phyloP scores from a whole-genome alignment of 2,888 invertebrate genomes.

The Ypsolopha scabrella region DNA sequence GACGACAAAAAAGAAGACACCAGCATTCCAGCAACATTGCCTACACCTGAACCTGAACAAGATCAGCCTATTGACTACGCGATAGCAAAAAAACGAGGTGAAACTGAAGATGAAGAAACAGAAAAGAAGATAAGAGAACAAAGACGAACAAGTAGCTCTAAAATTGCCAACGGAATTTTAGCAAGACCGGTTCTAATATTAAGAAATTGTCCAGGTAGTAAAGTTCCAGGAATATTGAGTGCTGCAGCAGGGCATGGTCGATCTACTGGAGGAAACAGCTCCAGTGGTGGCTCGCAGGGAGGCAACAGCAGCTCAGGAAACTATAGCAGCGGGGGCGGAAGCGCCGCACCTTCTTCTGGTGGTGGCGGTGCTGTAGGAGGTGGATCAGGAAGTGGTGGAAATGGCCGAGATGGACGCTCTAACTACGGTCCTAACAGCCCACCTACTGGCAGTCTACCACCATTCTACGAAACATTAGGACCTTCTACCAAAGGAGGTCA shows the following conservation, averaged over 20 bases:
- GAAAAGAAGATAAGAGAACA: conserved; percentile 78
- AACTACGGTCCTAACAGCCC: conserved; percentile 91
- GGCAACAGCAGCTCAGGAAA: conserved; percentile 56
- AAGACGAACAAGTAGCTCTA: conserved; percentile 75
- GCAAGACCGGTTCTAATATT: conserved; percentile 66
- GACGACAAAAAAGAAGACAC: conserved; percentile 64
- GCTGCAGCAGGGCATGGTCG: conserved; percentile 87
- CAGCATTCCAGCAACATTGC: conserved; percentile 60
- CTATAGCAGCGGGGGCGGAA: conserved; percentile 67
- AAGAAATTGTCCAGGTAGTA: conserved; percentile 66
- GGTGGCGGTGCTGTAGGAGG: conserved; percentile 74
- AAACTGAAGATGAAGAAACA: conserved; percentile 75
- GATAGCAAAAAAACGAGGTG: conserved; percentile 83
- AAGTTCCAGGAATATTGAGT: conserved; percentile 74
- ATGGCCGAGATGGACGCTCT: conserved; percentile 84
- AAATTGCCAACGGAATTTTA: conserved; percentile 71
- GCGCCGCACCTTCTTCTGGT: conserved; percentile 70
- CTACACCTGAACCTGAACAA: conserved; percentile 75
- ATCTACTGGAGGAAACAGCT: conserved; percentile 70
- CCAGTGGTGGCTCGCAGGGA: conserved; percentile 62
- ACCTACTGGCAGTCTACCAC: conserved; percentile 88
- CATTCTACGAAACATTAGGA: conserved; percentile 85
- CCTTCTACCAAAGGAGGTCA: conserved; percentile 79
- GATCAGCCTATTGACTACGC: conserved; percentile 92
- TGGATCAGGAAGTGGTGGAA: conserved; percentile 81